These are phyloP conservation scores for Meloe dianella DNA, from an alignment of 2,888 invertebrate genomes.

Conservation along the genomic window DNA sequence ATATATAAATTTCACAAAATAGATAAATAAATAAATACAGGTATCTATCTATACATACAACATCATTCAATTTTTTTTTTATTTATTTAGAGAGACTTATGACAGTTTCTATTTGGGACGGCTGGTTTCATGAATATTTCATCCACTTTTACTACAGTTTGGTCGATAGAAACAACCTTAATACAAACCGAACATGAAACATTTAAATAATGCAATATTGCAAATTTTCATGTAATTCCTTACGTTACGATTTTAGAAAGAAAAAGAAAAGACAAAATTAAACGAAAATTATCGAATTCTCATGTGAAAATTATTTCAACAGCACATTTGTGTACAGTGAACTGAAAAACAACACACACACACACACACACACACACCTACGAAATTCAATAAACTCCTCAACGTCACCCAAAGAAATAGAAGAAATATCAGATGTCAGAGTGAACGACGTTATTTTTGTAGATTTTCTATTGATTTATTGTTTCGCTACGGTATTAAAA, in stretches of 20 bases:
- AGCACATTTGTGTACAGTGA: constrained; percentile 16
- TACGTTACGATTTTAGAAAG: not conserved
- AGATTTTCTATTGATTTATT: constrained; percentile 6
- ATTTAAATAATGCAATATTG: not conserved
- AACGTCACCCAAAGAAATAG: constrained; percentile 22
- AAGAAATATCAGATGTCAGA: constrained; percentile 28
- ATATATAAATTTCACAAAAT: not conserved
- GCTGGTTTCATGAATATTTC: constrained; percentile 32
- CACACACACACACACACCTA: not conserved
- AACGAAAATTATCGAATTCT: not conserved
- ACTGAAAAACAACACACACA: not conserved
- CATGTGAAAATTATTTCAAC: constrained; percentile 21
- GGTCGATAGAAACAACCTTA: not conserved
- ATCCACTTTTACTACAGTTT: constrained; percentile 27
- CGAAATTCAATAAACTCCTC: constrained; percentile 28
- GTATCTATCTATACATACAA: too few relatives aligned
- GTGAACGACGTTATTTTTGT: constrained; percentile 12
- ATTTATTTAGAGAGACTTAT: constrained; percentile 18
- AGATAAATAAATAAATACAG: not conserved
- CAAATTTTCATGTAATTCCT: not conserved
- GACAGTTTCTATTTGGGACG: constrained; percentile 30
- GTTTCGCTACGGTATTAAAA: not conserved
- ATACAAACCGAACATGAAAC: not conserved
- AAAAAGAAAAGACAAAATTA: not conserved
- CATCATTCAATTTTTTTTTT: not conserved